Evolutionary conservation across 2,888 invertebrate species (phyloP).

Genomic region (Caenorhabditis plicata): DNA sequence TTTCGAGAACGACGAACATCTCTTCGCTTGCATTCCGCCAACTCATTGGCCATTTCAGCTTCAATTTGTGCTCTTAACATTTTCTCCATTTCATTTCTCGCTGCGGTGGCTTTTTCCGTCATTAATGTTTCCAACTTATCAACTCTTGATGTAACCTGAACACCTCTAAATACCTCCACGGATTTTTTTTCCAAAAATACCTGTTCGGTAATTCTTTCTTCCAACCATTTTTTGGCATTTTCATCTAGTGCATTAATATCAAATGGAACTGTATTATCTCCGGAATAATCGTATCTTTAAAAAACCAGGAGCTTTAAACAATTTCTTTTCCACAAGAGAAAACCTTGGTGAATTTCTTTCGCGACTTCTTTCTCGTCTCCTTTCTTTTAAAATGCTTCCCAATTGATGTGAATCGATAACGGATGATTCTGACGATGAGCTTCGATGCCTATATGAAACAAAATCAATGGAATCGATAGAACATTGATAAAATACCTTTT

Average conservation of each 20-base stretch:
- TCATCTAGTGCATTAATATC: slow-evolving; percentile 47
- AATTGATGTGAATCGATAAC: slow-evolving; percentile 33
- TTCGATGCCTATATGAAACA: slow-evolving; percentile 24
- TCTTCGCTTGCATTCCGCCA: slow-evolving; percentile 66
- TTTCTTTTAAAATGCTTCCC: slow-evolving; percentile 37
- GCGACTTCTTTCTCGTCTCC: slow-evolving; percentile 18
- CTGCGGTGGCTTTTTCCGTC: slow-evolving; percentile 40
- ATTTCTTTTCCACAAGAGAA: too few species aligned
- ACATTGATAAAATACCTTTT: background rate
- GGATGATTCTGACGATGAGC: slow-evolving; percentile 30
- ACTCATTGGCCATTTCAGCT: slow-evolving; percentile 56
- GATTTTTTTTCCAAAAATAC: slow-evolving; percentile 13
- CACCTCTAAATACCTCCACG: background rate
- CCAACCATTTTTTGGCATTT: slow-evolving; percentile 50
- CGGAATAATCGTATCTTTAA: slow-evolving; percentile 3
- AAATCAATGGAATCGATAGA: background rate
- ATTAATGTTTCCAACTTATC: slow-evolving; percentile 42
- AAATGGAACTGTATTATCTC: slow-evolving; percentile 22
- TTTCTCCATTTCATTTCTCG: slow-evolving; percentile 52
- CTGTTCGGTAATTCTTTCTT: slow-evolving; percentile 53
- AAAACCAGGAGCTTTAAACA: background rate
- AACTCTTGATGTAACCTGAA: slow-evolving; percentile 40
- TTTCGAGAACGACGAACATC: slow-evolving; percentile 40
- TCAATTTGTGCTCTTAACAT: slow-evolving; percentile 58
- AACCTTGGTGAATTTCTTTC: slow-evolving; percentile 8